Base-by-base conservation (phyloP, 2,113 vertebrate species). In the Glaucomys volans region DNA sequence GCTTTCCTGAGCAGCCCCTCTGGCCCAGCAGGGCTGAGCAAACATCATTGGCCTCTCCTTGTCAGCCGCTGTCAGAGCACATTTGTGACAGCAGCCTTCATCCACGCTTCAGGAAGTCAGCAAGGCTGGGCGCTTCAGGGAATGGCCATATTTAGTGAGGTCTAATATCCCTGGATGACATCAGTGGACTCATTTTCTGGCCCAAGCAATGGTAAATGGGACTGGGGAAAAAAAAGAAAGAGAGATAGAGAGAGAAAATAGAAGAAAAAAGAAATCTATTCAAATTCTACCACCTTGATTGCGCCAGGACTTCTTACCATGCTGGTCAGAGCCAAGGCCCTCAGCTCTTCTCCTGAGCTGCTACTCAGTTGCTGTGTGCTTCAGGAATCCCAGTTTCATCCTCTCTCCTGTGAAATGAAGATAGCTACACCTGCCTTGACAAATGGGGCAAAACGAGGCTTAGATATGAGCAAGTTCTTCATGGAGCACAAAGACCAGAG, bases 1-100 rank as follows among this genome's bases (percentile, higher is more conserved):
- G 52, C 47, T 32, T 72, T 85, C 76, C 69, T 1, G 0, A 71
- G 66, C 71, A 35, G 32, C 28, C 18, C 62, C 72, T 71, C 28
- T 6, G 28, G 83, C 69, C 75, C 80, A 72, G 62, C 69, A 87
- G 83, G 95, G 40, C 26, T 26, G 57, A 13, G 22, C 42, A 64
- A 37, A 76, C 62, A 1, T n/a, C 26, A 4, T 89, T 86, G 0
- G 47, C 22, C 28, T 91, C 40, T 92, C 79, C 94, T 64, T 40
- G 47, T 82, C 93, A 82, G 85, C 8, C 12, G 44, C 95, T 96
- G 97, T 96, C 97, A 96, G 69, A 95, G 92, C 42, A 17, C 4
- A 93, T 97, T 57, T 95, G 83, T 64, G 50, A 44, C 50, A 44
- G 57, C 30, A 32, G 74, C 0, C 0, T 64, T 87, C 95, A 89